Evolutionary conservation across 2,888 invertebrate genomes (phyloP).

Genomic region (Sesamia inferens): DNA sequence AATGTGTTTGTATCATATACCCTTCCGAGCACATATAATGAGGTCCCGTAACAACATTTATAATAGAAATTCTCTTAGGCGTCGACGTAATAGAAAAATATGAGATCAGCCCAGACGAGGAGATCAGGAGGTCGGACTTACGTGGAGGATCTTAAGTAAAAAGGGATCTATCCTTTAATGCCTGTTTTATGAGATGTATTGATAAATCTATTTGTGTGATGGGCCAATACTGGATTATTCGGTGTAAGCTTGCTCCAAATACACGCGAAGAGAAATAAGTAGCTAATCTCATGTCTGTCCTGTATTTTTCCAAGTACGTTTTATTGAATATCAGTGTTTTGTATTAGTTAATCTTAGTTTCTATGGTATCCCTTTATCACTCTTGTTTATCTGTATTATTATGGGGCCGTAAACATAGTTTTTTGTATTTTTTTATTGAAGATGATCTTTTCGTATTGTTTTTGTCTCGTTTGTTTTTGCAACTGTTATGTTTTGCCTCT

Average conservation of each 20-base stretch:
- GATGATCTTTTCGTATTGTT: neutral
- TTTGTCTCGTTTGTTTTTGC: neutral
- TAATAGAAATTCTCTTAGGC: constrained; percentile 21
- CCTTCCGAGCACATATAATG: constrained; percentile 16
- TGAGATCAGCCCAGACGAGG: constrained; percentile 10
- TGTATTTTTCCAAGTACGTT: constrained; percentile 11
- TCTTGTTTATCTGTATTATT: constrained; percentile 17
- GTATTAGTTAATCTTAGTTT: constrained; percentile 14
- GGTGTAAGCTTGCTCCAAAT: constrained; percentile 19
- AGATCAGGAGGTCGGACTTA: constrained; percentile 37
- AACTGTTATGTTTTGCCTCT: neutral
- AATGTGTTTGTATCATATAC: constrained; percentile 1
- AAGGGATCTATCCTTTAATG: constrained; percentile 32
- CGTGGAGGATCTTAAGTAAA: constrained; percentile 16
- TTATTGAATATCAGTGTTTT: constrained; percentile 48
- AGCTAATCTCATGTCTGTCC: constrained; percentile 6
- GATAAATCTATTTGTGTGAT: constrained; percentile 31
- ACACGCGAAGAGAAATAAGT: constrained; percentile 31
- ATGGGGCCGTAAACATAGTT: neutral
- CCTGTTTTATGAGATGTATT: constrained; percentile 36
- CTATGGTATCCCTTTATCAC: too few relatives aligned
- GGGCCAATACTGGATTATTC: constrained; percentile 38
- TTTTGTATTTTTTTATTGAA: constrained; percentile 3
- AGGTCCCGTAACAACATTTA: constrained; percentile 30
- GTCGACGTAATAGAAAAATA: constrained; percentile 37